A percentile compares a stretch with the other conserved stretches of the same genome.
phyloP scores from a whole-genome alignment of 2,888 invertebrate species.

The Leptothorax acervorum region DNA sequence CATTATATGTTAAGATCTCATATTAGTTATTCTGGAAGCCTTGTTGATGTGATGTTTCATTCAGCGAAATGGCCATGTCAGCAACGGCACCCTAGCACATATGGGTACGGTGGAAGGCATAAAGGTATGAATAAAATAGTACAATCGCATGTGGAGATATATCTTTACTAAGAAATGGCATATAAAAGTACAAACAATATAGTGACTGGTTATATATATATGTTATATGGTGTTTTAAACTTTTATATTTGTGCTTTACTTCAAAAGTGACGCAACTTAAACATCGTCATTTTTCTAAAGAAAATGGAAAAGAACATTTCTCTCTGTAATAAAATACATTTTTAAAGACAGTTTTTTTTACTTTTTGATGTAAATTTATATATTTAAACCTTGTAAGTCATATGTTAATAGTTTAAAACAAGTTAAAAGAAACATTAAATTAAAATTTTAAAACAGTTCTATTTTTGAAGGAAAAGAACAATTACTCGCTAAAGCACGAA shows the following conservation, averaged over 20 bases:
- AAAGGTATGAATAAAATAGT: slow-evolving; percentile 53
- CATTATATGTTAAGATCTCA: slow-evolving; percentile 19
- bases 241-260: neutral
- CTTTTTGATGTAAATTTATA: neutral
- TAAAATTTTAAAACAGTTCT: neutral
- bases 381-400: neutral
- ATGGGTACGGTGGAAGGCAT: slow-evolving; percentile 10
- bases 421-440: neutral
- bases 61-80: slow-evolving; percentile 31
- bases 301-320: neutral
- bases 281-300: neutral
- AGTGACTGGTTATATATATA: slow-evolving; percentile 6
- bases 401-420: neutral
- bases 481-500: neutral
- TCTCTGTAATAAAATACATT: neutral
- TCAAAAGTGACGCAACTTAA: slow-evolving; percentile 4
- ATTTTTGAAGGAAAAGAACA: neutral
- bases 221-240: slow-evolving; percentile 17
- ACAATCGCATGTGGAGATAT: slow-evolving; percentile 5
- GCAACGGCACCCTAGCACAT: neutral
- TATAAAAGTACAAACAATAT: slow-evolving; percentile 19
- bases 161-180: neutral
- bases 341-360: neutral
- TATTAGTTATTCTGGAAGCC: slow-evolving; percentile 6
- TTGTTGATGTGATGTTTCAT: slow-evolving; percentile 42